Evolutionary conservation across 2,888 invertebrate genomes (phyloP), one percentile per base, ranked within the genome.

Genomic region (Xestia sexstrigata): DNA sequence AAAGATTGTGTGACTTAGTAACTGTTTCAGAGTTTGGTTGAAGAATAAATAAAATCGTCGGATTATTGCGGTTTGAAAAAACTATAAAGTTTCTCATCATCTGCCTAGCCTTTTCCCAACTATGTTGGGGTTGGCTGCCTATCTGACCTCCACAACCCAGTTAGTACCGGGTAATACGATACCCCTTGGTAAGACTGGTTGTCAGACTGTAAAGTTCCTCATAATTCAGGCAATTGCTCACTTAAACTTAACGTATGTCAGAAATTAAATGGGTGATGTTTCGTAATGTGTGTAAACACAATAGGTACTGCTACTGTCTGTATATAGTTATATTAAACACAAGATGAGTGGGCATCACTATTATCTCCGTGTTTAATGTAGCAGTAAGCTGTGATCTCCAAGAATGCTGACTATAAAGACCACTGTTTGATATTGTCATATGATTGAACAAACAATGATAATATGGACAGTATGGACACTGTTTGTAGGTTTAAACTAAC

Each of bases 391-490:
- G 81, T 15, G 82, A 82, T 79, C 13, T 84, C 82, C 39, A 47
- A 79, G 84, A 84, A 84, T 52, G 52, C 52, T 67, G 63, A 63
- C 72, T 35, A 52, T 26, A 70, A 71, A 35, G 42, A 65, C 58
- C 20, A 73, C 70, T 82, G 76, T 82, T 76, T 75, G 55, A 30
- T 69, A 69, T 65, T 79, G 60, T 76, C 77, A 76, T 72, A 67
- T 84, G 73, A 85, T 82, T 78, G 68, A 63, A 70, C 63, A 82
- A 79, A 86, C 74, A 82, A 65, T 35, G 45, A 55, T 26, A 76
- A 35, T 42, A 79, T n/a, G n/a, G n/a, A n/a, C n/a, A n/a, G n/a
- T 42, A 39, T 42, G 23, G 60, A 39, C 35, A 78, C 45, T 26
- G 69, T 70, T 55, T n/a, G 60, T 49, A 49, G 63, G 63, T 71